A percentile compares a stretch with the other conserved stretches of the same genome.
Conservation (phyloP, 37 sponge, comb jelly and placozoan species). For the Diacarnus erythraeanus region DNA sequence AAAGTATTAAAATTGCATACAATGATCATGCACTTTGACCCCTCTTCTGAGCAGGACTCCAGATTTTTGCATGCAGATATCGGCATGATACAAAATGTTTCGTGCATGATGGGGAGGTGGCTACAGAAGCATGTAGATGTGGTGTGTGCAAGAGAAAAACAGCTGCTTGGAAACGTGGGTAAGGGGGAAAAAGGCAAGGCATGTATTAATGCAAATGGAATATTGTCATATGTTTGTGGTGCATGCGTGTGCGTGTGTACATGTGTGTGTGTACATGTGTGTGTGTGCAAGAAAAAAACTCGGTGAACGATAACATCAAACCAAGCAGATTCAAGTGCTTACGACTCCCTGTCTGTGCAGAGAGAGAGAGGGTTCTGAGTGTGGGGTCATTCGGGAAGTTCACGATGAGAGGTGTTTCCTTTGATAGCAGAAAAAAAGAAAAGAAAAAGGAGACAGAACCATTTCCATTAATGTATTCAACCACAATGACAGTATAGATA, state of each 20-base stretch:
- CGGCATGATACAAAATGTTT: not conserved
- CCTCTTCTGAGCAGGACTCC: not conserved
- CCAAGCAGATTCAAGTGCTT: not conserved
- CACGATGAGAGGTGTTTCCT: not conserved
- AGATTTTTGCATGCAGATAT: not conserved
- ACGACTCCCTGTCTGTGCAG: not conserved
- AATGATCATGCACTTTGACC: slow-evolving; percentile 8
- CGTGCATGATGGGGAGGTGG: not conserved
- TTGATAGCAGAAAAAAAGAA: not conserved
- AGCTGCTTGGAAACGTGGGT: slow-evolving; percentile 14
- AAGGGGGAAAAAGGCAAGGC: not conserved
- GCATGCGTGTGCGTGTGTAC: too few relatives aligned
- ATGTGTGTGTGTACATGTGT: not conserved
- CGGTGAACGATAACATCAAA: not conserved
- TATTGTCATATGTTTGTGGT: too few relatives aligned
- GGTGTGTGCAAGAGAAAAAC: slow-evolving; percentile 4
- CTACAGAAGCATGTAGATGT: slow-evolving; percentile 13
- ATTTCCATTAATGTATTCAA: not conserved
- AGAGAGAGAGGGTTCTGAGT: not conserved
- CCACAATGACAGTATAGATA: not conserved
- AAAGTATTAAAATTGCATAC: too few relatives aligned
- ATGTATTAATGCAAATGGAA: not conserved
- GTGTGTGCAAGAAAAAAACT: not conserved
- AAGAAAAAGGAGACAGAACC: not conserved
- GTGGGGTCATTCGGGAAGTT: not conserved